Conservation (phyloP, 2,797 vertebrate genomes). For the Vipera latastei region DNA sequence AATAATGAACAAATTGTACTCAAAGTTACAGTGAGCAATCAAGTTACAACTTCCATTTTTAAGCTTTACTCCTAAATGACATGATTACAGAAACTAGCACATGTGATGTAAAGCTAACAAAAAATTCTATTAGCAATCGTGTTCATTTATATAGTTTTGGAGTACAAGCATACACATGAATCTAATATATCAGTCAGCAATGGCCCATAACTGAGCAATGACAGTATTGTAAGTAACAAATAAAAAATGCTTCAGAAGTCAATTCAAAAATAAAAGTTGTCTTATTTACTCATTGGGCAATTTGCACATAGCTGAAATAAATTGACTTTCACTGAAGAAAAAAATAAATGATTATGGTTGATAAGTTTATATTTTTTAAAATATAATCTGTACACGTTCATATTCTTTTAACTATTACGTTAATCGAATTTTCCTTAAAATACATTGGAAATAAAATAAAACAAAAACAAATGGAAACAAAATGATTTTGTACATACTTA, state of each 20-base stretch:
- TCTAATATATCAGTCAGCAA: not conserved
- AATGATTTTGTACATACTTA: conserved; percentile 36
- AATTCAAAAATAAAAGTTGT: not conserved
- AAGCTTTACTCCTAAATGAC: not conserved
- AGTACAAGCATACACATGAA: not conserved
- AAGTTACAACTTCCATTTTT: not conserved
- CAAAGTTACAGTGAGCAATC: not conserved
- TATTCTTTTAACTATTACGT: conserved; percentile 12
- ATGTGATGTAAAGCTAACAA: not conserved
- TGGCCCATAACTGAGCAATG: not conserved
- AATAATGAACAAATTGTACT: not conserved
- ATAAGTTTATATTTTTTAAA: conserved; percentile 8
- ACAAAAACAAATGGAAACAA: not conserved
- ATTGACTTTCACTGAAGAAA: not conserved
- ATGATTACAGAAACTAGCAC: not conserved
- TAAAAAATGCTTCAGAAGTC: not conserved
- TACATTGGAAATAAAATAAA: not conserved
- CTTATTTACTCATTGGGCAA: not conserved
- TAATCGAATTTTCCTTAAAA: conserved; percentile 45
- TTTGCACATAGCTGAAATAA: conserved; percentile 3
- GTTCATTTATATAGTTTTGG: not conserved
- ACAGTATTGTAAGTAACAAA: not conserved
- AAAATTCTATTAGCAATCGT: not conserved
- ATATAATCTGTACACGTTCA: not conserved
- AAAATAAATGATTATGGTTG: conserved; percentile 6